Conservation (phyloP, 2,888 invertebrate species). For the Plagodis pulveraria region DNA sequence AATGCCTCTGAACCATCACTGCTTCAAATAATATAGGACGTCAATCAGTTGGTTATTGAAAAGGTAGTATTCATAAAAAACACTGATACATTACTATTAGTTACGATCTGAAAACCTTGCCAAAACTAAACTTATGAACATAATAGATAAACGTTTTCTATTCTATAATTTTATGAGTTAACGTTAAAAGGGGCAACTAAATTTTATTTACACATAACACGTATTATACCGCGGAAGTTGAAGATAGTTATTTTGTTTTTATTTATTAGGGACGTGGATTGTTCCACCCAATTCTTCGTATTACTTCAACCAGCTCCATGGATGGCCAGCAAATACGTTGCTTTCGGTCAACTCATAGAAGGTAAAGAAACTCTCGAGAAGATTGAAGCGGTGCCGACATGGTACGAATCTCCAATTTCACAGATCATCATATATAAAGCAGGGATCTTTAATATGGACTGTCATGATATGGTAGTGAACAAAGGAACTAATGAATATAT, state of each 20-base stretch:
- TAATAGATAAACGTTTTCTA: no score
- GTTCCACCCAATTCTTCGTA: conserved; percentile 89
- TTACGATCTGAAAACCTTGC: no score
- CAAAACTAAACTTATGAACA: no score
- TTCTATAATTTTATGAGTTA: no score
- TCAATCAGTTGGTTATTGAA: no score
- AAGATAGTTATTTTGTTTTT: not conserved
- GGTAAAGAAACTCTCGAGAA: conserved; percentile 85
- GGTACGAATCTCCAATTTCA: conserved; percentile 85
- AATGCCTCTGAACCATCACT: no score
- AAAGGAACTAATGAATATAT: conserved; percentile 62
- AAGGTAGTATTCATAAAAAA: no score
- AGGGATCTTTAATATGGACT: conserved; percentile 69
- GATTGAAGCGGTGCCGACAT: conserved; percentile 86
- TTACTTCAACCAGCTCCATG: conserved; percentile 87
- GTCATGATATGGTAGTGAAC: conserved; percentile 64
- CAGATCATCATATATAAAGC: conserved; percentile 57
- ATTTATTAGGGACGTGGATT: conserved; percentile 81
- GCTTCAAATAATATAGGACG: no score
- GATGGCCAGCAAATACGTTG: conserved; percentile 90
- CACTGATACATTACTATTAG: no score
- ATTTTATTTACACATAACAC: no score
- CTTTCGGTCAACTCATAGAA: conserved; percentile 89
- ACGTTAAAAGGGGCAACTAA: no score
- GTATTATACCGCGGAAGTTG: no score